A percentile compares a stretch with the other conserved stretches of the same genome.
Evolutionary conservation across 2,113 vertebrate genomes (phyloP).

Genomic region (Gambusia holbrooki): DNA sequence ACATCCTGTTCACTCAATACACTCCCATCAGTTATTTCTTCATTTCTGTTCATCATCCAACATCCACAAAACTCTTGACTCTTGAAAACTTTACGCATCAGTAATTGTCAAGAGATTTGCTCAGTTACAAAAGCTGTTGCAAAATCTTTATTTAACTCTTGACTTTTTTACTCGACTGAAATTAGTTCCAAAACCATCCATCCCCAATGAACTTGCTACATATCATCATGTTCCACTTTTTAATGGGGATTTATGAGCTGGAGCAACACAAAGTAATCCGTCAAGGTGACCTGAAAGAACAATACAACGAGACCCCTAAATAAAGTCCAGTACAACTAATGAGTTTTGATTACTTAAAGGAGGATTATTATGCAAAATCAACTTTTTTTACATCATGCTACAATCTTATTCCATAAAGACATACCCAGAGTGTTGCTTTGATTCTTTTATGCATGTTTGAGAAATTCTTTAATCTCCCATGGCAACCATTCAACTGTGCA

Average conservation of each 20-base stretch:
- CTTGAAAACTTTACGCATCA: no score
- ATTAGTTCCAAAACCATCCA: no score
- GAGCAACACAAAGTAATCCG: neutral
- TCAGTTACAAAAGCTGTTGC: neutral
- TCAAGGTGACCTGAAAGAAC: neutral
- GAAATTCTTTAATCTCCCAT: no score
- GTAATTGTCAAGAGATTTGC: neutral
- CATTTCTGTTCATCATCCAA: neutral
- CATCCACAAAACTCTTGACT: neutral
- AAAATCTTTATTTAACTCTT: neutral
- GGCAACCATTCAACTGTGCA: no score
- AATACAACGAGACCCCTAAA: neutral
- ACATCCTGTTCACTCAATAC: neutral
- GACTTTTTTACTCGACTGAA: no score
- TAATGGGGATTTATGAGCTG: neutral
- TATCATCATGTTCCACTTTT: neutral
- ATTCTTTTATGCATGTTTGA: no score
- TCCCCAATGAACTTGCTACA: no score
- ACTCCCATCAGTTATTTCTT: neutral
- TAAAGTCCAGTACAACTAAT: neutral
- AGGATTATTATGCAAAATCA: no score
- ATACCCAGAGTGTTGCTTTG: no score
- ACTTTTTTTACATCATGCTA: no score
- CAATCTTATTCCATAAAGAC: no score
- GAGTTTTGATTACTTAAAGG: neutral